Evolutionary conservation across 2,888 invertebrate species (phyloP), one percentile per base, ranked within the genome.

Genomic region (Cerastoderma edule): DNA sequence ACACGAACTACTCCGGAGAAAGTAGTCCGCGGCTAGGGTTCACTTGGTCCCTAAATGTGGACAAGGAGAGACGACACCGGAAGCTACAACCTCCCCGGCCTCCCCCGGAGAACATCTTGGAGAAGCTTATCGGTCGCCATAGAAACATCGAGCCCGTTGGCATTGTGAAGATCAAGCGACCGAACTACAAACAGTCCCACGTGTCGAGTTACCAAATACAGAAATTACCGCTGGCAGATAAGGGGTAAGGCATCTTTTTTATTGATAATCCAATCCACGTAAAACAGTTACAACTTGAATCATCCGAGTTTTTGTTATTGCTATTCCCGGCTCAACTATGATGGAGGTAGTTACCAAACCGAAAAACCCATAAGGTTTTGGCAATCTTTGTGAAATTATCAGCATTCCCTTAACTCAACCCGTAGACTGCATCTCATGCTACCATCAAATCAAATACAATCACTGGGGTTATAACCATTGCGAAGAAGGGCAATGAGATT

Each of bases 1-100:
- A 57, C 6, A 33, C 57, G 32, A 28, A 57, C n/a, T 33, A 32
- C 32, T 33, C 57, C 1, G 33, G 32, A 32, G 57, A 67, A n/a
- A 64, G 69, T 27, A 66, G 60, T 30, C 68, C 72, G 3, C 22
- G 27, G 3, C 66, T 78, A 10, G 78, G 78, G 8, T 68, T 78
- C 27, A 75, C 78, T 13, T 78, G 78, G 78, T 75, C 78, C 1
- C 16, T 72, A 33, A 78, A 65, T 32, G 19, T 60, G 24, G 57
- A 72, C 22, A 65, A 63, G 19, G 63, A 46, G 30, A 33, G 32
- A 30, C 39, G 56, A 0, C 46, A 28, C 4, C 24, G 24, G 4
- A 48, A 54, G 10, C 8, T 50, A n/a, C 30, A 53, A 22, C 73
- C 57, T 22, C 66, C 67, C n/a, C 66, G 67, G 24, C 67, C 78